Conservation (phyloP, 2,888 invertebrate species). For the Diarsia rubi region DNA sequence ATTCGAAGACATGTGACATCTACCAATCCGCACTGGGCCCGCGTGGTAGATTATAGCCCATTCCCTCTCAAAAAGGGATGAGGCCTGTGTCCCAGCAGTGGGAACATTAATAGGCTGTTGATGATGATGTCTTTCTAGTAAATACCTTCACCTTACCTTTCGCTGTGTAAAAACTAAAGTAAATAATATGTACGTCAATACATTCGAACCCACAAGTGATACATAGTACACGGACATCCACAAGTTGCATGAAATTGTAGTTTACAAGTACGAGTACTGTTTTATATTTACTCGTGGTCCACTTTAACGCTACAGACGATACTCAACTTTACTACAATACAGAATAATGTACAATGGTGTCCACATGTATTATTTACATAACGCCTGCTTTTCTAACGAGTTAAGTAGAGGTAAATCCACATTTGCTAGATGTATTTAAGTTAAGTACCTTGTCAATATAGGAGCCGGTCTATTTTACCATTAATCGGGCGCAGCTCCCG, state of each 20-base stretch:
- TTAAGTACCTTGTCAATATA: neutral
- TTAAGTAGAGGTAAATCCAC: neutral
- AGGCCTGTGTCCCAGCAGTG: no score
- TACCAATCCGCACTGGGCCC: no score
- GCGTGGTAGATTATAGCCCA: no score
- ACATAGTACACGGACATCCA: constrained; percentile 7
- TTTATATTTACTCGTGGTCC: constrained; percentile 14
- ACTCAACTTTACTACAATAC: constrained; percentile 17
- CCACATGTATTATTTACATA: constrained; percentile 35
- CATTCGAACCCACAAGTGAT: neutral
- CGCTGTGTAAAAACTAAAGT: no score
- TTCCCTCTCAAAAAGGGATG: no score
- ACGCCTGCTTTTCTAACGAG: no score
- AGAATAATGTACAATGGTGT: constrained; percentile 29
- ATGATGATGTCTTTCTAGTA: no score
- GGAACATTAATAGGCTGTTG: no score
- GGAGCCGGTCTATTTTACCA: neutral
- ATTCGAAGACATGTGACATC: no score
- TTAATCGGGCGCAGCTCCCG: neutral
- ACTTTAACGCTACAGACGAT: constrained; percentile 12
- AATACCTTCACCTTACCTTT: no score
- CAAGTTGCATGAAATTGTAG: constrained; percentile 15
- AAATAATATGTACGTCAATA: neutral
- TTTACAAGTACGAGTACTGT: constrained; percentile 9
- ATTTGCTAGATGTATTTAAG: neutral